Base-by-base conservation (phyloP, 1,140 invertebrate species). In the Theocolax elegans region DNA sequence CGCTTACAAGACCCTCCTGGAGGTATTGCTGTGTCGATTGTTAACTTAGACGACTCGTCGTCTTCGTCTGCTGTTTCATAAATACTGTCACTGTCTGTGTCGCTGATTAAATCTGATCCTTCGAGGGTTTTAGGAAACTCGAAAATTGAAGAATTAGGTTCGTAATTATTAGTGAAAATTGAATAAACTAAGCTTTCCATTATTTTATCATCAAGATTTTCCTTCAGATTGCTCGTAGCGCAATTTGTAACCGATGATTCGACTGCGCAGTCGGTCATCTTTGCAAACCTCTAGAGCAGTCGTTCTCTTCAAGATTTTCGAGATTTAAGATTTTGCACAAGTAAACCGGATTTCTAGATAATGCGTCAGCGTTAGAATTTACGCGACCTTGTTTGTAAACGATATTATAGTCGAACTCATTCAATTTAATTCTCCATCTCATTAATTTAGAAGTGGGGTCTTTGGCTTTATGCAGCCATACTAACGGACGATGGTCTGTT, bases 371-470 rank as follows among this genome's bases (percentile, higher is more conserved):
- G 15, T 81, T 82, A 10, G 67, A 71, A 69, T 86, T 87, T 17
- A 69, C 63, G 74, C 74, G 77, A 10, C 84, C 83, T 8, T 73
- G 76, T 78, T 82, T 85, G 62, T 87, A 85, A 29, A 73, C 51
- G 2, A 89, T 83, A 63, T 83, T 70, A 72, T 84, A 87, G 27
- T 84, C 71, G 75, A 83, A 89, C 67, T 87, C 82, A n/a, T 72
- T 65, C n/a, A 85, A 56, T 76, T 76, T 73, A 3, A 83, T 44
- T 35, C 80, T 56, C 87, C 87, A 89, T 65, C 86, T 74, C 6
- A 85, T 75, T 19, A 89, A 72, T 68, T 81, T 67, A 27, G 75
- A 79, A 3, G 70, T 78, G 6, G 81, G 81, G 53, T 87, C 81
- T 76, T 83, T 87, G 0, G 81, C 72, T 7, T 80, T 81, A 8